phyloP scores from a whole-genome alignment of 2,888 invertebrate genomes.

The Trissolcus brochymenae region DNA sequence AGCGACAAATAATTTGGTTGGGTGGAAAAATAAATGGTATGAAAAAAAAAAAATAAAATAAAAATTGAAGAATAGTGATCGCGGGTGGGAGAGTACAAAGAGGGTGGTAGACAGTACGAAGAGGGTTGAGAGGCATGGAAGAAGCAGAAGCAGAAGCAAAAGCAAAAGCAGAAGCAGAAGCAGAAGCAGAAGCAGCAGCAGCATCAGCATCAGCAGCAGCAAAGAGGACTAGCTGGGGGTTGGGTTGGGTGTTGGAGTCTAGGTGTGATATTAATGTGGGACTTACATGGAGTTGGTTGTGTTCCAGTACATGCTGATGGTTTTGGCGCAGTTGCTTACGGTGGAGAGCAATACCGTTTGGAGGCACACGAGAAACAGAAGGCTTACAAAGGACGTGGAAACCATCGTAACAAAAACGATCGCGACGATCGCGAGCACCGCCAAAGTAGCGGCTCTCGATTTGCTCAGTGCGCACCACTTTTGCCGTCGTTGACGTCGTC shows the following conservation, averaged over 20 bases:
- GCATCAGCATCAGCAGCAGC: too few relatives aligned
- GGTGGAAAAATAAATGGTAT: too few relatives aligned
- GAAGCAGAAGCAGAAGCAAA: not conserved
- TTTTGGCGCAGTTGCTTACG: slow-evolving; percentile 87
- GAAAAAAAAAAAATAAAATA: too few relatives aligned
- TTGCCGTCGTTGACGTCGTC: slow-evolving; percentile 58
- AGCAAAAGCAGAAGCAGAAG: too few relatives aligned
- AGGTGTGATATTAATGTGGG: slow-evolving; percentile 19
- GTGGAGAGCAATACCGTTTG: slow-evolving; percentile 82
- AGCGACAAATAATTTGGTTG: too few relatives aligned
- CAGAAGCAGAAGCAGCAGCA: too few relatives aligned
- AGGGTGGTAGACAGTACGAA: not conserved
- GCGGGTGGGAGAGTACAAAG: not conserved
- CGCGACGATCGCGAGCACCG: slow-evolving; percentile 63
- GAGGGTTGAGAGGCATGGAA: slow-evolving; percentile 8
- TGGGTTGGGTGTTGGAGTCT: slow-evolving; percentile 25
- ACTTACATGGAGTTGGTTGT: slow-evolving; percentile 90
- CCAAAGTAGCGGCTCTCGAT: slow-evolving; percentile 61
- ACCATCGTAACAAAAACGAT: slow-evolving; percentile 72
- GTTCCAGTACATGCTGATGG: slow-evolving; percentile 93
- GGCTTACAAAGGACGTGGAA: slow-evolving; percentile 75
- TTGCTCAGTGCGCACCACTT: slow-evolving; percentile 58
- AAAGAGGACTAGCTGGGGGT: slow-evolving; percentile 4
- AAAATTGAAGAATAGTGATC: not conserved
- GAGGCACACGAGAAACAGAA: slow-evolving; percentile 78